Base-by-base conservation (phyloP, 2,113 vertebrate species). In the Brachyistius frenatus region DNA sequence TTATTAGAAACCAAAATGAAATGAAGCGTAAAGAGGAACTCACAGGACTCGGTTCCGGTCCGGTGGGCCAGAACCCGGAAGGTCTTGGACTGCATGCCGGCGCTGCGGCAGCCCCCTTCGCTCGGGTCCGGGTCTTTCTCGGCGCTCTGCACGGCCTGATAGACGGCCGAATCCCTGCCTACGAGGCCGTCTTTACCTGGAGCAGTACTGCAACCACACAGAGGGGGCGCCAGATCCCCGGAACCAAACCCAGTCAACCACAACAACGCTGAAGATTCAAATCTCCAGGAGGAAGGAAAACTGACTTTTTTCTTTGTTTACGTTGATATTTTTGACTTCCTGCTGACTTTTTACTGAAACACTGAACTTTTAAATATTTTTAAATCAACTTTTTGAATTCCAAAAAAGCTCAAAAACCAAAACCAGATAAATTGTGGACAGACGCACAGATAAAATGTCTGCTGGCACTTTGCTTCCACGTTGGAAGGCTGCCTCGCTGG, bases 41-140 rank as follows among this genome's bases (percentile, higher is more conserved):
- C 86, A 99, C 98, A 90, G 88, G 95, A 95, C 88, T 97, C 96
- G 0, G 96, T 98, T 80, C 96, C 96, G 0, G 96, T 99, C 94
- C 97, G 90, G 91, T 98, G 96, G 55, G 97, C 98, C 33, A 99
- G 95, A 91, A 95, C 93, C 52, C 94, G 95, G 81, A 99, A 99
- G 83, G 97, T 96, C 82, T 90, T 98, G 57, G 98, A 99, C 95
- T 99, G 97, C 80, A 96, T 87, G 72, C 94, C 94, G 89, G 93
- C 87, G 81, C 96, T 95, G 58, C 95, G 95, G 55, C 94, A 95
- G 37, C 94, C 93, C 96, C 96, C 94, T 7, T 97, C 95, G 0
- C 92, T 93, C 0, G 91, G 83, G 47, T 96, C 96, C 11, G 9
- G 60, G 58, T 94, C 93, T 89, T 93, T 95, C 81, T 89, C 95